Conservation (phyloP, 2,888 invertebrate species). For the Campoplex nolae region DNA sequence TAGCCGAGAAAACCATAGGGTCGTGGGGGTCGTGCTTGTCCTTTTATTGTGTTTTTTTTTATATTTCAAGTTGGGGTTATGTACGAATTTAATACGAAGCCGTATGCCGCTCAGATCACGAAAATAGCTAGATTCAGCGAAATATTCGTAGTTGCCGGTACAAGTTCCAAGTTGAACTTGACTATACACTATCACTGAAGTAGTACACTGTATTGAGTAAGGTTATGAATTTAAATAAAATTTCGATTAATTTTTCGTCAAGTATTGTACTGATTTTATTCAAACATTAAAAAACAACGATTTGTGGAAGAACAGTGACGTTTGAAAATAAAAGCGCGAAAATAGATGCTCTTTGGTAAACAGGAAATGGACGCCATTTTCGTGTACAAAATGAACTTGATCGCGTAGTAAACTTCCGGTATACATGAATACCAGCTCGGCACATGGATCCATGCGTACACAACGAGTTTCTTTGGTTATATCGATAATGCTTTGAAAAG, state of each 20-base stretch:
- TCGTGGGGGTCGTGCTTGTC: too few relatives aligned
- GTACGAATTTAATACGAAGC: not conserved
- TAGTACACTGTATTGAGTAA: too few relatives aligned
- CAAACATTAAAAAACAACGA: not conserved
- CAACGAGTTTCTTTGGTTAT: conserved; percentile 54
- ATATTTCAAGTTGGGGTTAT: not conserved
- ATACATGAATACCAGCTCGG: conserved; percentile 42
- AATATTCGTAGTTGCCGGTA: too few relatives aligned
- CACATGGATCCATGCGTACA: conserved; percentile 65
- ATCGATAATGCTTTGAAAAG: conserved; percentile 27
- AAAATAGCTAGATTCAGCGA: too few relatives aligned
- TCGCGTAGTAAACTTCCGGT: conserved; percentile 62
- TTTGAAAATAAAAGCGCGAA: conserved; percentile 11
- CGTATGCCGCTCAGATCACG: not conserved
- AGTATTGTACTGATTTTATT: not conserved
- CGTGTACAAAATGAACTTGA: conserved; percentile 1
- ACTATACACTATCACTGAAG: too few relatives aligned
- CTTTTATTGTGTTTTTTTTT: not conserved
- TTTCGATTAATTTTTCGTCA: not conserved
- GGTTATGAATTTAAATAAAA: too few relatives aligned
- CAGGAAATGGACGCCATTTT: not conserved
- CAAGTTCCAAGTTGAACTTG: too few relatives aligned
- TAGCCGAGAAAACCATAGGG: not conserved
- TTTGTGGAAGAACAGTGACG: not conserved
- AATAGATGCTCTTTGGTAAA: not conserved